Evolutionary conservation across 2,888 invertebrate species (phyloP), one percentile per base, ranked within the genome.

Genomic region (Aspidiotus rigidus): DNA sequence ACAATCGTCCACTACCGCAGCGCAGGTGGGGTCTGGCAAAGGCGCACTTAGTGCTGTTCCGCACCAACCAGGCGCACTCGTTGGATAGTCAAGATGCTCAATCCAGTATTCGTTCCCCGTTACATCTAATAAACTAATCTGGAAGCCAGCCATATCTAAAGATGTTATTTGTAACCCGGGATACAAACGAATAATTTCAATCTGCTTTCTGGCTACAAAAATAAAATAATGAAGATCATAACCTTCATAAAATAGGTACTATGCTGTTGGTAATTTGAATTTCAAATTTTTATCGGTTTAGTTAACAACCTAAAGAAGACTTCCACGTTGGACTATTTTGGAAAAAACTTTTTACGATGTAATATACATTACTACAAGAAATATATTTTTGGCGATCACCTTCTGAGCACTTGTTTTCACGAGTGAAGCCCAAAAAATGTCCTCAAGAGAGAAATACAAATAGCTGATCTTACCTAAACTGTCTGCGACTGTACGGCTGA

Each of bases 91-190:
- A 28, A 88, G 78, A 59, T 82, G 80, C 7, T 78, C 75, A 70
- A 87, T 72, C 78, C 86, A 83, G 0, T 79, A 72, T 3, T 78
- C 77, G 17, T 80, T 74, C 42, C 77, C 75, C 11, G 78, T 79
- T 10, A 86, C 75, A 73, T 84, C 83, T 10, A 89, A 75, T 16
- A 93, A 73, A 13, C 89, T 87, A 40, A 93, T 80, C 73, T 89
- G 87, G 74, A 90, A 81, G 8, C 91, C 92, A 67, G 85, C 83
- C 83, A 88, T 88, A 75, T 90, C 86, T 60, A 91, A 77, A 0
- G 90, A 89, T 0, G 90, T 88, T 79, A 90, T 84, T 72, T 86
- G 80, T 7, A 79, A 75, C 7, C 84, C 85, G 71, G 81, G 80
- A 76, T 82, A 83, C 53, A 83, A 78, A 44, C 87, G 81, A 71